Conservation (phyloP, 2,797 vertebrate genomes). For the Myotis vivesi region DNA sequence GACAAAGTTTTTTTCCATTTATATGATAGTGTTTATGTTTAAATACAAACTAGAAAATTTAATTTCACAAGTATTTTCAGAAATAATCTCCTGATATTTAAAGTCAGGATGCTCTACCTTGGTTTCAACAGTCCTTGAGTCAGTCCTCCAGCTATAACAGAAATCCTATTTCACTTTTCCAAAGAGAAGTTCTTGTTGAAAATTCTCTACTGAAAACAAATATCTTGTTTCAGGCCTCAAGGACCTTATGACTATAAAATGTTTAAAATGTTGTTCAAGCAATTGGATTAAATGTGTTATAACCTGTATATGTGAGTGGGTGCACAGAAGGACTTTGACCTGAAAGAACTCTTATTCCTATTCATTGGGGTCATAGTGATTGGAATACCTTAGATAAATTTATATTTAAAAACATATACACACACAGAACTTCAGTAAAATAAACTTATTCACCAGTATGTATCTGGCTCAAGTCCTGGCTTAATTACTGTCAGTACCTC, state of each 20-base stretch:
- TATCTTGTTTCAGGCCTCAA: neutral
- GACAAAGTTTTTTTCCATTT: neutral
- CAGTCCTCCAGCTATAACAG: neutral
- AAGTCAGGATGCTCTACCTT: neutral
- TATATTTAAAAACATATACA: neutral
- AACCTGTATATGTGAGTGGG: neutral
- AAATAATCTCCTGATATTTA: neutral
- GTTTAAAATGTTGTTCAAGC: neutral
- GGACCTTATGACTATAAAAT: neutral
- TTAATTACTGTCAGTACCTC: neutral
- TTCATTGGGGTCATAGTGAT: neutral
- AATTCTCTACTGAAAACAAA: neutral
- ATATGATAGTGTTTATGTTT: neutral
- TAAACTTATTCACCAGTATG: neutral
- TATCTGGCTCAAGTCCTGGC: neutral
- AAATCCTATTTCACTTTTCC: neutral
- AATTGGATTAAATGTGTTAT: neutral
- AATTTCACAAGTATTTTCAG: neutral
- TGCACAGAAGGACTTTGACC: neutral
- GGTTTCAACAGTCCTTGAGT: neutral
- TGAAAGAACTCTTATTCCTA: neutral
- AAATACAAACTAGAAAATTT: neutral
- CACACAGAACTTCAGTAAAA: neutral
- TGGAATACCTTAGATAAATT: neutral
- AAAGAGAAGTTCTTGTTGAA: neutral